phyloP scores from a whole-genome alignment of 1,140 invertebrate species.

The Contarinia nasturtii region DNA sequence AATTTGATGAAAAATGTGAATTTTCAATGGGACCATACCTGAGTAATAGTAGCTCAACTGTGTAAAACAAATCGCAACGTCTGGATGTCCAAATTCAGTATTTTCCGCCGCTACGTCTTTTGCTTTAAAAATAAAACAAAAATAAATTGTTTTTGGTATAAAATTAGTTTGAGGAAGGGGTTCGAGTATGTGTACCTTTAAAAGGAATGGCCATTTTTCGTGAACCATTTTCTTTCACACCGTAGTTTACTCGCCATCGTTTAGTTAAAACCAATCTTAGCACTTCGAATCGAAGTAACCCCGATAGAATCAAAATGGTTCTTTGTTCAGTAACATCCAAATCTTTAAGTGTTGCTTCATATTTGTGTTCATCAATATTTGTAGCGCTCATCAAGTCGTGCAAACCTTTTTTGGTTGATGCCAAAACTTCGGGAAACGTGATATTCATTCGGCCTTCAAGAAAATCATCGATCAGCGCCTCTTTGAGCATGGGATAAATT shows the following conservation, averaged over 20 bases:
- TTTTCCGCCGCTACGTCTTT: not conserved
- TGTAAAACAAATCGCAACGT: not conserved
- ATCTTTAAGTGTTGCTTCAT: not conserved
- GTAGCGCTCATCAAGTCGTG: not conserved
- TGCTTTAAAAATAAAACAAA: too few relatives aligned
- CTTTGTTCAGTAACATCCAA: not conserved
- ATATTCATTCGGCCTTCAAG: not conserved
- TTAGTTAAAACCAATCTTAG: not conserved
- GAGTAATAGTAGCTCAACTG: not conserved
- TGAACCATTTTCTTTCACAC: not conserved
- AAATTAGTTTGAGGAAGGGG: too few relatives aligned
- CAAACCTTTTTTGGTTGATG: not conserved
- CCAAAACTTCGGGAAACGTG: not conserved
- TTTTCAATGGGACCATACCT: not conserved
- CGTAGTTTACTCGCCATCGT: not conserved
- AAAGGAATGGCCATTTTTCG: not conserved
- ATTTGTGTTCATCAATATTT: not conserved
- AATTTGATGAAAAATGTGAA: not conserved
- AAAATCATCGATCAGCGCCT: not conserved
- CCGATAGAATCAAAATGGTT: not conserved
- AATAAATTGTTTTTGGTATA: too few relatives aligned
- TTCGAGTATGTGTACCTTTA: too few relatives aligned
- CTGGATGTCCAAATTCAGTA: not conserved
- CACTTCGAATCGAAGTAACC: not conserved
- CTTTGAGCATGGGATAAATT: not conserved